phyloP scores from a whole-genome alignment of 2,797 vertebrate species.

The Lagodon rhomboides region DNA sequence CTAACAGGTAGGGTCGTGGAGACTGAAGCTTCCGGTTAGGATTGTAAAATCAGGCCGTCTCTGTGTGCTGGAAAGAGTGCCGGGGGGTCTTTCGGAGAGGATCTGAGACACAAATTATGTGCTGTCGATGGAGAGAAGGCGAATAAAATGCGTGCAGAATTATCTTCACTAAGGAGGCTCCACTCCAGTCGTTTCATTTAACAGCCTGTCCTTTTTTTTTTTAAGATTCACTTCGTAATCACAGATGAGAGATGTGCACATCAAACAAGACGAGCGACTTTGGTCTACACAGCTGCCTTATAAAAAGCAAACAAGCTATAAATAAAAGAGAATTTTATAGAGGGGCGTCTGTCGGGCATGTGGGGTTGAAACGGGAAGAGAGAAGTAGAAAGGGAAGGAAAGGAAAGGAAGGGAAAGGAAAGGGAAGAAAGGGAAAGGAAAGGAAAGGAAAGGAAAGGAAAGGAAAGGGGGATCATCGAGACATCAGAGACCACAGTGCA shows the following conservation, averaged over 20 bases:
- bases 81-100: conserved; percentile 29
- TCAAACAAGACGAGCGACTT: conserved; percentile 85
- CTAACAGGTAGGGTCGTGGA: conserved; percentile 65
- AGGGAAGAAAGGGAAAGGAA: conserved; percentile 47
- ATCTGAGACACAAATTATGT: conserved; percentile 58
- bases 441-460: conserved; percentile 53
- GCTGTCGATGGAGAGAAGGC: conserved; percentile 66
- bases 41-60: conserved; percentile 41
- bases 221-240: conserved; percentile 83
- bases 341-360: conserved; percentile 82
- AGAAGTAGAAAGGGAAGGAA: conserved; percentile 48
- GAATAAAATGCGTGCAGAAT: conserved; percentile 74
- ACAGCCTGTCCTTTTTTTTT: conserved; percentile 77
- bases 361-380: conserved; percentile 65
- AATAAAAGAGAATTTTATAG: conserved; percentile 90
- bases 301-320: conserved; percentile 88
- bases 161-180: conserved; percentile 76
- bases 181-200: conserved; percentile 82
- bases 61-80: conserved; percentile 24
- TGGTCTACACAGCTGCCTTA: conserved; percentile 84
- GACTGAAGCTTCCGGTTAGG: conserved; percentile 53
- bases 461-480: conserved; percentile 59
- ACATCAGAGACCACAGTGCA: conserved; percentile 78
- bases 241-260: conserved; percentile 85
- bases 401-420: conserved; percentile 50